Conservation (phyloP, 2,888 invertebrate genomes). For the Fragum fragum region DNA sequence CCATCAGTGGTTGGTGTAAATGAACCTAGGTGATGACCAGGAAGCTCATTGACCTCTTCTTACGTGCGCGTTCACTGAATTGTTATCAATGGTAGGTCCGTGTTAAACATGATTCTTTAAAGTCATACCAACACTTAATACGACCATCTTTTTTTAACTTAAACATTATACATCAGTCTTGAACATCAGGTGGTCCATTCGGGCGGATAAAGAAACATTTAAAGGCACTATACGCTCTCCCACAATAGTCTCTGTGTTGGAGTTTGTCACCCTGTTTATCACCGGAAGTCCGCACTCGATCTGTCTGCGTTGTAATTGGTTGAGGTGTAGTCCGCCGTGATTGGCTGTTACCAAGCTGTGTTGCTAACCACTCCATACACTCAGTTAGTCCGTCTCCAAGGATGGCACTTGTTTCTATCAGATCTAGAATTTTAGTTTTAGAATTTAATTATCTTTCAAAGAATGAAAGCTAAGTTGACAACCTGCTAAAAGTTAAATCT, state of each 20-base stretch:
- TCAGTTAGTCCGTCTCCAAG: slow-evolving; percentile 79
- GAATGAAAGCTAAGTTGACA: too few species aligned
- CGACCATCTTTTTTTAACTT: too few species aligned
- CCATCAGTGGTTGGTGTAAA: too few species aligned
- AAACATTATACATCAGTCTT: slow-evolving; percentile 24
- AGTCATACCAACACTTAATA: too few species aligned
- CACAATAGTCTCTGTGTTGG: slow-evolving; percentile 76
- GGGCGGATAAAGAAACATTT: slow-evolving; percentile 81
- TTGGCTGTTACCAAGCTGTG: slow-evolving; percentile 74
- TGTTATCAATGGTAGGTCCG: too few species aligned
- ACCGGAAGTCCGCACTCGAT: slow-evolving; percentile 32
- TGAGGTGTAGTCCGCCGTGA: slow-evolving; percentile 18
- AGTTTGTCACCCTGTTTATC: slow-evolving; percentile 58
- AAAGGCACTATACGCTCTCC: slow-evolving; percentile 80
- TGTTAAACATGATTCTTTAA: too few species aligned
- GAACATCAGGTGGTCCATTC: slow-evolving; percentile 56
- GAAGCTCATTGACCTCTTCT: too few species aligned
- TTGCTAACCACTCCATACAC: slow-evolving; percentile 81
- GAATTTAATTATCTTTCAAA: too few species aligned
- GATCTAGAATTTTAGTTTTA: slow-evolving; percentile 78
- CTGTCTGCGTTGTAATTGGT: slow-evolving; percentile 20
- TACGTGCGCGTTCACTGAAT: too few species aligned
- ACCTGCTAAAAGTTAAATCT: too few species aligned
- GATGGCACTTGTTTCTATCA: slow-evolving; percentile 80
- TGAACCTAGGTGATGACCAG: too few species aligned